phyloP scores from a whole-genome alignment of 2,797 vertebrate species.

The Rhinophrynus dorsalis region DNA sequence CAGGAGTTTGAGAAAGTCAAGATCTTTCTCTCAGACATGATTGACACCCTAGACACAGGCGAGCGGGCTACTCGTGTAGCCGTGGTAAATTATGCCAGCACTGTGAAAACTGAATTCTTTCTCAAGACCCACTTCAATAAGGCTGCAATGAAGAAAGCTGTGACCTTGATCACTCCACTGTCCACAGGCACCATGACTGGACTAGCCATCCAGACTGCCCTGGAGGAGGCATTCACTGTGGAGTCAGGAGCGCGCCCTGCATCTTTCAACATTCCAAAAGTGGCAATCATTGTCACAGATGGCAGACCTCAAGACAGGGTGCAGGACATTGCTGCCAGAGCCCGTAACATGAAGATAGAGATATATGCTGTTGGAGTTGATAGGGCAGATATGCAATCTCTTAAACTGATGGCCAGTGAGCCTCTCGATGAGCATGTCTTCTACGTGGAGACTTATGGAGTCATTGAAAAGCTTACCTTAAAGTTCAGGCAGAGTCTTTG shows the following conservation, averaged over 20 bases:
- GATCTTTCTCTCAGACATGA: conserved; percentile 81
- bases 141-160: conserved; percentile 75
- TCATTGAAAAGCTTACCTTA: conserved; percentile 91
- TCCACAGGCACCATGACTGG: conserved; percentile 94
- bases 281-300: conserved; percentile 89
- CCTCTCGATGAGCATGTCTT: conserved; percentile 90
- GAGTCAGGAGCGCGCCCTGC: conserved; percentile 75
- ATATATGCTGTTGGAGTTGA: conserved; percentile 88
- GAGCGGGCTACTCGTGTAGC: conserved; percentile 75
- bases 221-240: conserved; percentile 80
- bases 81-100: conserved; percentile 90
- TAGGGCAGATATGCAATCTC: conserved; percentile 82
- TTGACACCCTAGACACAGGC: conserved; percentile 82
- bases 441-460: conserved; percentile 91
- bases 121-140: conserved; percentile 79
- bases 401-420: conserved; percentile 84
- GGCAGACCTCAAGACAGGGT: conserved; percentile 91
- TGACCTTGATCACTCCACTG: conserved; percentile 78
- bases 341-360: conserved; percentile 80
- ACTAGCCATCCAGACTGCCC: conserved; percentile 84
- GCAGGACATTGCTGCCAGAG: conserved; percentile 75
- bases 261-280: conserved; percentile 77
- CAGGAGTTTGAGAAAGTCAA: conserved; percentile 91
- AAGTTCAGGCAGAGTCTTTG: conserved; percentile 90
- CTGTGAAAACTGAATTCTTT: conserved; percentile 84